phyloP scores from a whole-genome alignment of 2,888 invertebrate genomes.

The Euzetes globulus region DNA sequence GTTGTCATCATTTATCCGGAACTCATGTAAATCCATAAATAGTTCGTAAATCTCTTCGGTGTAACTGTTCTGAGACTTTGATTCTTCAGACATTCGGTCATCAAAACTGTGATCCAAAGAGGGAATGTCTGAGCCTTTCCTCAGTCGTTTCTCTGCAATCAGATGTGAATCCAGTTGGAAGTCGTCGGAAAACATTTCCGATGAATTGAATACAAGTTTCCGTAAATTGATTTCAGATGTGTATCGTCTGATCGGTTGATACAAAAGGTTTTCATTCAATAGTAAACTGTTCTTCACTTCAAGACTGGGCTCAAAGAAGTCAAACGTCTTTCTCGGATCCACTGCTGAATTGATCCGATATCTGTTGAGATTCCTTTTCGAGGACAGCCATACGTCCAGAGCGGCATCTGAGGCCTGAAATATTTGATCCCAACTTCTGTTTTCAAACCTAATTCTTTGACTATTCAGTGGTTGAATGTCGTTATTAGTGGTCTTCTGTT shows the following conservation, averaged over 20 bases:
- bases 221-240: not conserved
- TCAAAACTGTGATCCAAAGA: not conserved
- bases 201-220: not conserved
- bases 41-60: not conserved
- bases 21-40: conserved; percentile 1
- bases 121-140: not conserved
- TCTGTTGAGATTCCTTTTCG: not conserved
- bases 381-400: not conserved
- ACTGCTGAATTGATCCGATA: not conserved
- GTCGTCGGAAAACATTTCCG: not conserved
- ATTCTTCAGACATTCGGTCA: not conserved
- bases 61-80: not conserved
- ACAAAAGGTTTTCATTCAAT: not conserved
- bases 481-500: not conserved
- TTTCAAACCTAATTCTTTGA: not conserved
- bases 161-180: not conserved
- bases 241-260: not conserved
- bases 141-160: not conserved
- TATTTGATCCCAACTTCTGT: conserved; percentile 1
- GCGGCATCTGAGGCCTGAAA: not conserved
- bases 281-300: conserved; percentile 14
- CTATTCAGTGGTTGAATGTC: not conserved
- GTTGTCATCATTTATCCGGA: not conserved
- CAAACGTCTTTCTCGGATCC: not conserved
- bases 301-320: not conserved